Evolutionary conservation across 2,113 vertebrate species (phyloP).

Genomic region (Labeo catla): DNA sequence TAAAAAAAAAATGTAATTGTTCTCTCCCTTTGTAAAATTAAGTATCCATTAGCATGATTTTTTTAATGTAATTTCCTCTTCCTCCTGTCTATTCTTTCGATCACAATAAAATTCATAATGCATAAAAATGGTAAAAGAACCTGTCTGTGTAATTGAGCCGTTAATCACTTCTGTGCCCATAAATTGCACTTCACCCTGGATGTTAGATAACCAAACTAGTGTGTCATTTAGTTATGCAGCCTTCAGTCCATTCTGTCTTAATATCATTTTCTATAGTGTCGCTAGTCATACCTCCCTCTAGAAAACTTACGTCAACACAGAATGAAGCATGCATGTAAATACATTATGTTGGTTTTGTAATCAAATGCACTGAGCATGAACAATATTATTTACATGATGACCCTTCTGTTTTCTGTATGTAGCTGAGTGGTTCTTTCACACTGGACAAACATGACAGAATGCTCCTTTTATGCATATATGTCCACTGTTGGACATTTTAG

Average conservation of each 20-base stretch:
- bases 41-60: background rate
- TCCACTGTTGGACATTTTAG: too few relatives aligned
- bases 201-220: slow-evolving; percentile 6
- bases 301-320: background rate
- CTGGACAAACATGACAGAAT: too few relatives aligned
- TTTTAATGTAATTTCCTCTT: background rate
- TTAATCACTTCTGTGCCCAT: background rate
- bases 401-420: background rate
- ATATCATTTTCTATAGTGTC: background rate
- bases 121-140: background rate
- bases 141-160: background rate
- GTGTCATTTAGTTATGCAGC: slow-evolving; percentile 2
- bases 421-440: too few relatives aligned
- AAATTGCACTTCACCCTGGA: background rate
- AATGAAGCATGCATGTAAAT: background rate
- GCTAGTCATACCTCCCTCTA: background rate
- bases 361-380: background rate
- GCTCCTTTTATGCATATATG: too few relatives aligned
- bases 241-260: background rate
- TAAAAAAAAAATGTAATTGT: background rate
- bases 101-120: background rate
- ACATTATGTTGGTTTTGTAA: background rate
- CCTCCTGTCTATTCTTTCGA: background rate
- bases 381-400: background rate
- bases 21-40: background rate